phyloP scores from a whole-genome alignment of 2,888 invertebrate species.

The Plebejus argus region DNA sequence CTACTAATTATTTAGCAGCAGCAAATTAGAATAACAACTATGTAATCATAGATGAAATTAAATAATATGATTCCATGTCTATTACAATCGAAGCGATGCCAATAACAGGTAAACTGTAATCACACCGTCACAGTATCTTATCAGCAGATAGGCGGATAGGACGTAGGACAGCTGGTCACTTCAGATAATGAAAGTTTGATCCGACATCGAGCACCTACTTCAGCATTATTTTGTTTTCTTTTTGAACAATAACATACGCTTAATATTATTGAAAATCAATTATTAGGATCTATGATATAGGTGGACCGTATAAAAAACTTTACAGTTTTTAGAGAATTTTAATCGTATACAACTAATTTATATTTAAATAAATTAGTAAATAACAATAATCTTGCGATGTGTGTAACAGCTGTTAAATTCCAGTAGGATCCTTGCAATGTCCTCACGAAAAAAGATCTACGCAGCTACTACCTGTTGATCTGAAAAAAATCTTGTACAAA shows the following conservation, averaged over 20 bases:
- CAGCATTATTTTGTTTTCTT: neutral
- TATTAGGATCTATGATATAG: neutral
- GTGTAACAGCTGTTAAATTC: neutral
- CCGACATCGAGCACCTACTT: neutral
- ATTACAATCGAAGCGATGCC: neutral
- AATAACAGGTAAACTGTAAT: slow-evolving; percentile 16
- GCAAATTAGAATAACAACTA: neutral
- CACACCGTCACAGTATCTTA: neutral
- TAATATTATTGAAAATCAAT: neutral
- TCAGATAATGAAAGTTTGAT: neutral
- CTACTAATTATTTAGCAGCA: neutral
- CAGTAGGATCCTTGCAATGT: neutral
- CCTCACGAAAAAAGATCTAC: neutral
- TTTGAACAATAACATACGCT: neutral
- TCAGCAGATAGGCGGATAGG: slow-evolving; percentile 4
- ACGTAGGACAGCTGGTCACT: slow-evolving; percentile 1
- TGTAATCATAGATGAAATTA: neutral
- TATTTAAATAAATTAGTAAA: too few species aligned
- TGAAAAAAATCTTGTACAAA: neutral
- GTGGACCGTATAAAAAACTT: too few species aligned
- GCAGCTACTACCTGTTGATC: neutral
- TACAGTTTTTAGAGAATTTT: neutral
- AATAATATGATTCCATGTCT: neutral
- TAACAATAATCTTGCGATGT: too few species aligned
- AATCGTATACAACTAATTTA: neutral